These are phyloP conservation scores for Rapana venosa DNA, from an alignment of 2,888 invertebrate genomes.

Conservation along the genomic window DNA sequence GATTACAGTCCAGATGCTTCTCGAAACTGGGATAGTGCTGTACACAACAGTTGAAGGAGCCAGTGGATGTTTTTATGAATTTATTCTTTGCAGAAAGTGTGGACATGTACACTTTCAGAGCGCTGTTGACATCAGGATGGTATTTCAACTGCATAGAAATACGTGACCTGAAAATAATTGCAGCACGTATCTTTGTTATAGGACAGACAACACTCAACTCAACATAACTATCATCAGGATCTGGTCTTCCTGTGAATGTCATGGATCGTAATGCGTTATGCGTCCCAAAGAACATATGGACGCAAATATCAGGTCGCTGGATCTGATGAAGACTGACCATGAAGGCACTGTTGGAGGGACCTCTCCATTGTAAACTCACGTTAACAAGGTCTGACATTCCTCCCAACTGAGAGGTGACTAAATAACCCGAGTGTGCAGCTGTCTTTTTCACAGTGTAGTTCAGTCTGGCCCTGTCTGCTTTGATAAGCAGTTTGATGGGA, in stretches of 20 bases:
- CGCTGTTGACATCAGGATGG: too few relatives aligned
- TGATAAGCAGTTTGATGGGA: not conserved
- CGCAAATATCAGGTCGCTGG: not conserved
- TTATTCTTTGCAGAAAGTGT: too few relatives aligned
- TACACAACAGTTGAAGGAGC: not conserved
- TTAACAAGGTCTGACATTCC: not conserved
- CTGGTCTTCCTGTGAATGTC: not conserved
- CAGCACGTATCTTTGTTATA: not conserved
- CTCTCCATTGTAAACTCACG: not conserved
- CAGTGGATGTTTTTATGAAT: not conserved
- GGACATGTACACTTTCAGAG: too few relatives aligned
- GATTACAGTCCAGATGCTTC: not conserved
- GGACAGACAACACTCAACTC: not conserved
- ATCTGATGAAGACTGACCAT: not conserved
- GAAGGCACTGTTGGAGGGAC: not conserved
- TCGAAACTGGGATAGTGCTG: not conserved
- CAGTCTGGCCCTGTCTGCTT: not conserved
- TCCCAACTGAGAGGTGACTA: not conserved
- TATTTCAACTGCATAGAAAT: not conserved
- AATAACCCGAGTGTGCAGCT: not conserved
- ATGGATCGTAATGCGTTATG: not conserved
- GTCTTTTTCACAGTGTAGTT: not conserved
- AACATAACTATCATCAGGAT: too few relatives aligned
- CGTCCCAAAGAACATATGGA: not conserved
- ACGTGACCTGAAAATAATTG: not conserved